A percentile compares a stretch with the other conserved stretches of the same genome.
Evolutionary conservation across 2,113 vertebrate species (phyloP).

Genomic region (Pseudopipra pipra): DNA sequence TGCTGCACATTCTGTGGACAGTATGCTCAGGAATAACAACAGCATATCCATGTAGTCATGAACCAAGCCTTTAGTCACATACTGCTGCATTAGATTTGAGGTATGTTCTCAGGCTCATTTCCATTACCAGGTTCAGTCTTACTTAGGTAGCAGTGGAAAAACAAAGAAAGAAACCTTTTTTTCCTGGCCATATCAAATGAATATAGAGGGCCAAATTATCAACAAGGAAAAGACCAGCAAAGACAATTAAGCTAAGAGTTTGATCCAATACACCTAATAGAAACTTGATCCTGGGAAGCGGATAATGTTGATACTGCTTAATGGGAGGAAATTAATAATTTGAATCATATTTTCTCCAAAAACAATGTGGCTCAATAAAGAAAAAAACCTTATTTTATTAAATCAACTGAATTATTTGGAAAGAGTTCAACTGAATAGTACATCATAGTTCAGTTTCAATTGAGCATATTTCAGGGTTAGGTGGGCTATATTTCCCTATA

Average conservation of each 20-base stretch:
- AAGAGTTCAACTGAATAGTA: not conserved
- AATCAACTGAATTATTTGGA: not conserved
- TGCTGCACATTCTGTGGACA: not conserved
- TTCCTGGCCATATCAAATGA: not conserved
- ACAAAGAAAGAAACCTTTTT: not conserved
- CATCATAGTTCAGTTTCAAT: not conserved
- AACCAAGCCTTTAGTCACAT: not conserved
- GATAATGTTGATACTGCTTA: not conserved
- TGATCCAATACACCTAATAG: slow-evolving; percentile 1
- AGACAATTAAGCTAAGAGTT: not conserved
- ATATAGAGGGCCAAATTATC: slow-evolving; percentile 7
- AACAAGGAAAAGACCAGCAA: not conserved
- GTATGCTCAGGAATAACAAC: not conserved
- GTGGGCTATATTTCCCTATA: rapidly evolving
- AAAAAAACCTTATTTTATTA: slow-evolving; percentile 21
- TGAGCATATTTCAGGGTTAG: not conserved
- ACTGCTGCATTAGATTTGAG: not conserved
- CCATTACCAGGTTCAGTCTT: not conserved
- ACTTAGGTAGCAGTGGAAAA: not conserved
- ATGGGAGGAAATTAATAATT: slow-evolving; percentile 48
- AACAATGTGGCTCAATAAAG: not conserved
- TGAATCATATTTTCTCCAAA: not conserved
- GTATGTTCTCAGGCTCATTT: not conserved
- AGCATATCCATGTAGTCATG: too few species aligned
- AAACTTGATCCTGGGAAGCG: not conserved